Evolutionary conservation across 2,888 invertebrate genomes (phyloP), one percentile per base, ranked within the genome.

Genomic region (Mythimna ferrago): DNA sequence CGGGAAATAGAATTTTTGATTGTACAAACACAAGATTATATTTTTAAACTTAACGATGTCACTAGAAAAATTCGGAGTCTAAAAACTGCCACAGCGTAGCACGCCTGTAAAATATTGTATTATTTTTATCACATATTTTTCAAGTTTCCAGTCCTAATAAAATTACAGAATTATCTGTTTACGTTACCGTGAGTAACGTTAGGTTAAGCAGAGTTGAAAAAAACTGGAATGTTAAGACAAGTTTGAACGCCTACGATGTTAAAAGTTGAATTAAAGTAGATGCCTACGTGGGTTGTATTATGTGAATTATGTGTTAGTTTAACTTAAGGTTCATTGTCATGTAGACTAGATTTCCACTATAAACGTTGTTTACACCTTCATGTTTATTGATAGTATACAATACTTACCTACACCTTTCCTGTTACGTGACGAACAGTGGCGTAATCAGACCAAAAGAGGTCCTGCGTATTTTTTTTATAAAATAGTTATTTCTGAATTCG

Each of bases 111-210:
- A 71, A 72, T 69, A 73, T 67, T 64, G 48, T 54, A 38, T 56
- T 77, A 35, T 64, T 60, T 68, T 71, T 44, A 48, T 51, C 51
- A 38, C 48, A 71, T 62, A 72, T 68, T 73, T 60, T 56, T 53
- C n/a, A 68, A 71, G 38, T 60, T 56, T 53, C n/a, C 68, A 72
- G 38, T 51, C 51, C 9, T 71, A 71, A 81, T 80, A 83, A 79
- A 77, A 79, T 62, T 9, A 63, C 38, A 68, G 64, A 75, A 78
- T 78, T 78, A 77, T 82, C 63, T 78, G 74, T 80, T 83, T 82
- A 81, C 77, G 66, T 54, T 69, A 54, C 64, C 53, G 66, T 78
- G 66, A 73, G 56, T 62, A 68, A 78, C 11, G 54, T 19, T 57
- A 11, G 65, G 77, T 76, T 62, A 72, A 60, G 78, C 68, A 73